Conservation (phyloP, 2,797 vertebrate genomes). For the Naso thynnoides region DNA sequence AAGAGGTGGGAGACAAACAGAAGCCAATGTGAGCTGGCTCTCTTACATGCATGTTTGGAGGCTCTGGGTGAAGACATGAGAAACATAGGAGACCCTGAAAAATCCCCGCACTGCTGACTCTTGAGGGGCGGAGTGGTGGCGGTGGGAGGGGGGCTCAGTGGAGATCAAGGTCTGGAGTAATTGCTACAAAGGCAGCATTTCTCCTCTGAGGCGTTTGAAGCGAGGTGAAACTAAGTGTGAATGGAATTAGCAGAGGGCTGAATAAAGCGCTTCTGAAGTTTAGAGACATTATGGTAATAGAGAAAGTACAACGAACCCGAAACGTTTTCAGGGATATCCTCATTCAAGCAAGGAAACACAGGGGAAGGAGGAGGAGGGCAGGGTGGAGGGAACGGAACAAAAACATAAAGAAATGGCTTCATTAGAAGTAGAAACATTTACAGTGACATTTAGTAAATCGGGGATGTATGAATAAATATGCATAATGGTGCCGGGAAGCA, state of each 20-base stretch:
- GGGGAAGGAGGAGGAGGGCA: constrained; percentile 12
- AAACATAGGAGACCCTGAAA: constrained; percentile 37
- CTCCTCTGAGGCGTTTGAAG: constrained; percentile 53
- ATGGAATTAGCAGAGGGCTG: constrained; percentile 63
- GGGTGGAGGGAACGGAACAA: constrained; percentile 45
- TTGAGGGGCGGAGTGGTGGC: constrained; percentile 7
- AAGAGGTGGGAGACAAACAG: constrained; percentile 32
- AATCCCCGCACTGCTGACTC: constrained; percentile 31
- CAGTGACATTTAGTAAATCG: constrained; percentile 83
- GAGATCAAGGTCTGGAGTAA: constrained; percentile 72
- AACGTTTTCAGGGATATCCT: constrained; percentile 50
- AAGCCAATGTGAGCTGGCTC: constrained; percentile 13
- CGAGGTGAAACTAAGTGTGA: constrained; percentile 76
- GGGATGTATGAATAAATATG: constrained; percentile 85
- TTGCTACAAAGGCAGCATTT: constrained; percentile 64
- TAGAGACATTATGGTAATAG: constrained; percentile 64
- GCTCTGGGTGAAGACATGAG: constrained; percentile 25
- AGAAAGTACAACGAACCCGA: constrained; percentile 25
- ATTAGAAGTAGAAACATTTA: constrained; percentile 83
- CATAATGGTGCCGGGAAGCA: constrained; percentile 82
- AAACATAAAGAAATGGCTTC: constrained; percentile 74
- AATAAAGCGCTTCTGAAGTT: constrained; percentile 67
- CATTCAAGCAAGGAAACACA: constrained; percentile 47
- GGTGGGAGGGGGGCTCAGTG: constrained; percentile 34
- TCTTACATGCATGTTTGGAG: constrained; percentile 7